Base-by-base conservation (phyloP, 2,113 vertebrate genomes). In the Lepus americanus region DNA sequence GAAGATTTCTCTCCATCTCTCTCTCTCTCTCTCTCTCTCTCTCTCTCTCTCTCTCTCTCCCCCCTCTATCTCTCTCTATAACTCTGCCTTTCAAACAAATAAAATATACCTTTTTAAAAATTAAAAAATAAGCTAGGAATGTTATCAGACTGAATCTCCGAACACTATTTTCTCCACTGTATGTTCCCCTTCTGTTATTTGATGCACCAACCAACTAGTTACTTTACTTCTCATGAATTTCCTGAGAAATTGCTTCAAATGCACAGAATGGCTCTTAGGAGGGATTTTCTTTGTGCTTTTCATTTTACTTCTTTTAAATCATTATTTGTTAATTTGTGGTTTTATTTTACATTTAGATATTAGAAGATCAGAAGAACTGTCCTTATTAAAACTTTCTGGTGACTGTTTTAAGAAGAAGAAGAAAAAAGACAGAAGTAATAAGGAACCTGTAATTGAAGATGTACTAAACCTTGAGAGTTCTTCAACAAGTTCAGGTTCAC, bases 391-490 rank as follows among this genome's bases (percentile, higher is more conserved):
- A 96, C 99, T 97, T 85, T 95, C 98, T 20, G 98, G 98, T 94
- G 99, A 99, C 72, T 97, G 84, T 13, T 98, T 98, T n/a, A 99
- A 99, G 98, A 99, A 99, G 98, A 99, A 99, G 97, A 99, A 99
- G 97, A 99, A 99, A 96, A 99, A 99, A 98, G 99, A 99, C 11
- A 99, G 99, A 96, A 98, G 96, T 61, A 98, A 94, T 91, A 98
- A 98, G 59, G 98, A 98, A 44, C 84, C 98, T 3, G 9, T 96
- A 36, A 96, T 97, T 66, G 99, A 99, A 69, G 99, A 99, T 73
- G 88, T 99, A 84, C 98, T 99, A 97, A 98, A 99, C 97, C 97
- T 99, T 69, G 98, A 99, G 72, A 93, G 98, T 82, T 97, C 99
- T 39, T 97, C 98, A 64, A 98, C 98, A 74, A 98, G 96, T 72